Conservation (phyloP, 2,797 vertebrate species). For the Falco concolor region DNA sequence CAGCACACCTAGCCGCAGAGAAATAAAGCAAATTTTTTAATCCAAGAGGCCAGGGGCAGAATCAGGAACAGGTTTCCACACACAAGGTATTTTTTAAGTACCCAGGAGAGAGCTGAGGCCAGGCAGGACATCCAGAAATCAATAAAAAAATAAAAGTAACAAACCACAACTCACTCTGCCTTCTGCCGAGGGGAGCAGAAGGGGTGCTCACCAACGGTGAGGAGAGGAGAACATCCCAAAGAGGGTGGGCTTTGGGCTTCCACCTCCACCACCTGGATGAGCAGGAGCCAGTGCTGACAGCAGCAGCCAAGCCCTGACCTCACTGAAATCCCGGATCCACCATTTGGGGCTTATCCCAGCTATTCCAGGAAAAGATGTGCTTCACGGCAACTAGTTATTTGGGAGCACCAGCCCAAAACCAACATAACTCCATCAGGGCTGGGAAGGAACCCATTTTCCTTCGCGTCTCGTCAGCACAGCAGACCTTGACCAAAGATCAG, state of each 20-base stretch:
- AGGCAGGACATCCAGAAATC: neutral
- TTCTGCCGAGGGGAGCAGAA: neutral
- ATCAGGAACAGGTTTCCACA: neutral
- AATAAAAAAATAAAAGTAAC: neutral
- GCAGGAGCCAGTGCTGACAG: neutral
- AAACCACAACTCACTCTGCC: neutral
- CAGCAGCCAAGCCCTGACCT: neutral
- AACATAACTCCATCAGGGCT: neutral
- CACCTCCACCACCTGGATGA: too few species aligned
- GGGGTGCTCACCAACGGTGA: too few species aligned
- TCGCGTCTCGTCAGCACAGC: neutral
- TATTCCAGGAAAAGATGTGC: neutral
- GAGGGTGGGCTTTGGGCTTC: neutral
- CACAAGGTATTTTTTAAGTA: too few species aligned
- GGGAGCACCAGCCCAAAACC: neutral
- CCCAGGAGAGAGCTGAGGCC: neutral
- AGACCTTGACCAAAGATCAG: neutral
- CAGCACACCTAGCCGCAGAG: accelerated
- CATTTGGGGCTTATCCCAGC: neutral
- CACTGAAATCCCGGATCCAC: neutral
- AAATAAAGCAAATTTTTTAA: neutral
- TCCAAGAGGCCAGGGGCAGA: neutral
- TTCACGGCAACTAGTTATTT: neutral
- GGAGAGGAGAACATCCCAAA: neutral
- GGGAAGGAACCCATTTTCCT: neutral